Evolutionary conservation across 2,113 vertebrate genomes (phyloP), one percentile per base, ranked within the genome.

Genomic region (Pituophis catenifer): DNA sequence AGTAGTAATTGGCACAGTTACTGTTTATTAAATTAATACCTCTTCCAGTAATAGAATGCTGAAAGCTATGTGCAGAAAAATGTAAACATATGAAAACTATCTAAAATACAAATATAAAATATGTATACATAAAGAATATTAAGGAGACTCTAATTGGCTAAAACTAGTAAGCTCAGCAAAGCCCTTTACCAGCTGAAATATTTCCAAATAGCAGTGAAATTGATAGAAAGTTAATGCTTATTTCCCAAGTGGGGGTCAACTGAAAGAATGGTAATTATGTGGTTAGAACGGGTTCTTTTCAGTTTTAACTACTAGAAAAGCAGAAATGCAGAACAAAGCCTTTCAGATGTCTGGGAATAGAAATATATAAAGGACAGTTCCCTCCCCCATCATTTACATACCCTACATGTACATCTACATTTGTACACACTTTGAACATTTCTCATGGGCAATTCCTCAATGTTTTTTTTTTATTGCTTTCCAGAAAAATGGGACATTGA

Each of bases 161-260:
- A 65, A 88, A 88, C 58, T 59, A 38, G n/a, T 33, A 88, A 65
- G 29, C 86, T 54, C 86, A 92, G 86, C 91, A 92, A 88, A 62
- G 23, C 29, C 12, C 10, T 58, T 44, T 65, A 59, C 58, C 52
- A 88, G 88, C n/a, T 38, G 29, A n/a, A 62, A 92, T 23, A 52
- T 44, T 92, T 88, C 57, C 58, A 62, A 92, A 54, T 33, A 58
- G 29, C 91, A 92, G 86, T 33, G n/a, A 88, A 88, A 92, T 9
- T 21, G 57, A 17, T 12, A 44, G 48, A 70, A 70, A 38, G 55
- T 70, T 53, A 17, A 33, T 26, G 57, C 21, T 29, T 11, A 15
- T 87, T 19, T 91, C 29, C 81, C 23, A 19, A n/a, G 81, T 19
- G 29, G 52, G 21, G 48, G 70, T 55, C 23, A 75, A 44, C 23